Evolutionary conservation across 1,140 invertebrate genomes (phyloP).

Genomic region (Ectropis grisescens): DNA sequence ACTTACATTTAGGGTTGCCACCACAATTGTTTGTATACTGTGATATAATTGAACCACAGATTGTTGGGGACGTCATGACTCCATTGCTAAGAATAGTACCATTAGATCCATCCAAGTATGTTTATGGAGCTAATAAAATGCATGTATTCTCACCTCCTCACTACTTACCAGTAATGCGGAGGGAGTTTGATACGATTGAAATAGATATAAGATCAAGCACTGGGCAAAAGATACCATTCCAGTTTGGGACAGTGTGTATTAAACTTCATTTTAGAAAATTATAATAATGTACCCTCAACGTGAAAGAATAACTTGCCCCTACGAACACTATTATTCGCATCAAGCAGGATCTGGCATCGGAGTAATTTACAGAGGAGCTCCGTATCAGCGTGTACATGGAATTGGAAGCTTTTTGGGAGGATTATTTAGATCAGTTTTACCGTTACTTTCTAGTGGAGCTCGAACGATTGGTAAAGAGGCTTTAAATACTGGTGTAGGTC

Average conservation of each 20-base stretch:
- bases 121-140: constrained; percentile 25
- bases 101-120: constrained; percentile 19
- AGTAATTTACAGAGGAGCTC: constrained; percentile 18
- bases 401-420: constrained; percentile 29
- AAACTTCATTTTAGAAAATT: constrained; percentile 20
- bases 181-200: constrained; percentile 29
- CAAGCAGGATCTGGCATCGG: constrained; percentile 25
- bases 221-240: constrained; percentile 29
- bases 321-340: constrained; percentile 23
- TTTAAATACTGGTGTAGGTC: constrained; percentile 17
- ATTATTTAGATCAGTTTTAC: constrained; percentile 28
- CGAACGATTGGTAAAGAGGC: constrained; percentile 25
- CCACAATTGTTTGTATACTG: constrained; percentile 34
- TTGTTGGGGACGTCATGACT: constrained; percentile 30
- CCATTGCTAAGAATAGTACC: constrained; percentile 26
- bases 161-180: constrained; percentile 21
- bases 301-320: constrained; percentile 13
- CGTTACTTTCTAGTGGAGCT: constrained; percentile 21
- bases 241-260: constrained; percentile 29
- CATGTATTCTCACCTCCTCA: constrained; percentile 23
- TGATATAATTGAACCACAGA: constrained; percentile 33
- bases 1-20: constrained; percentile 21
- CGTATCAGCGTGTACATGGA: constrained; percentile 8
- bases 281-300: constrained; percentile 9
- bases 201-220: constrained; percentile 30